Percentiles rank a stretch among this genome's conserved stretches.
Conservation (phyloP, 2,797 vertebrate species). For the Tolypeutes matacus region DNA sequence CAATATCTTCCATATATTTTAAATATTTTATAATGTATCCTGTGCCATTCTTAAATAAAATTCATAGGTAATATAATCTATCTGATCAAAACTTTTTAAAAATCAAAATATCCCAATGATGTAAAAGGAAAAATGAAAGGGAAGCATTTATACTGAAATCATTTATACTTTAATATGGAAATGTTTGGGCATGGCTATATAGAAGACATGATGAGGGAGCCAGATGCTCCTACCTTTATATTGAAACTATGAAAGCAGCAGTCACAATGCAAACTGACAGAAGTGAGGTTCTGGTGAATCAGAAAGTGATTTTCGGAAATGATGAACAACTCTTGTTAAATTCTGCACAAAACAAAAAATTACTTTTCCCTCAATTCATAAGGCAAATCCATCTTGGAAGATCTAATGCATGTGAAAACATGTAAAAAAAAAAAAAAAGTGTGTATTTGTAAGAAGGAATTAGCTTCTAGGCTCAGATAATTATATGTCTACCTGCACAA, state of each 20-base stretch:
- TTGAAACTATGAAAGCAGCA: not conserved
- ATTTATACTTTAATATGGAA: constrained; percentile 23
- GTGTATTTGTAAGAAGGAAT: not conserved
- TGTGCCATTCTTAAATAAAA: not conserved
- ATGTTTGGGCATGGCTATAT: not conserved
- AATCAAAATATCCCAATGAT: not conserved
- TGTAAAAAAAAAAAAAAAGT: not conserved
- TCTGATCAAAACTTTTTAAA: not conserved
- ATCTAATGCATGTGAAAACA: not conserved
- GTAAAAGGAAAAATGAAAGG: not conserved
- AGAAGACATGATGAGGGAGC: not conserved
- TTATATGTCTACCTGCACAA: not conserved
- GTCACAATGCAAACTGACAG: not conserved
- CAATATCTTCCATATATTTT: not conserved
- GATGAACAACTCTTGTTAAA: not conserved
- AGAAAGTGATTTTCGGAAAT: not conserved
- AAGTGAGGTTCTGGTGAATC: not conserved
- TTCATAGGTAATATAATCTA: not conserved
- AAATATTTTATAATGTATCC: not conserved
- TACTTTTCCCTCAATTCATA: not conserved
- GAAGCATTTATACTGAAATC: not conserved
- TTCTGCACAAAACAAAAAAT: not conserved
- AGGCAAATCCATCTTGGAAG: not conserved
- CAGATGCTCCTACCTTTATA: not conserved
- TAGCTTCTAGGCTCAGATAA: not conserved